A percentile compares a stretch with the other conserved stretches of the same genome.
Conservation (phyloP, 2,113 vertebrate genomes). For the Oncorhynchus masou region DNA sequence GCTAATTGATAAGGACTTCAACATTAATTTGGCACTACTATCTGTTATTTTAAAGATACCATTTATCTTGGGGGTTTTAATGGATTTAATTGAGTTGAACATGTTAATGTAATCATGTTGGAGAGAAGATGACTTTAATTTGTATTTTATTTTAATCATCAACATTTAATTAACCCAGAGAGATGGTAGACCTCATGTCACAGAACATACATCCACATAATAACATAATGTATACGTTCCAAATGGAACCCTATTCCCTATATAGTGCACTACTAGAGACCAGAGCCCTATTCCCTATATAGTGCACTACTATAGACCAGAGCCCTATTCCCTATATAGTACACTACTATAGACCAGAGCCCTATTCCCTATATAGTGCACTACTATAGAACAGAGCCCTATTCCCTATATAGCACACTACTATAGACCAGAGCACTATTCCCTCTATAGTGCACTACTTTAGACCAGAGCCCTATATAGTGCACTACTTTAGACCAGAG, state of each 20-base stretch:
- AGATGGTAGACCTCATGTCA: constrained; percentile 14
- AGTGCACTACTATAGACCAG: no score
- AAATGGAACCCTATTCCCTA: no score
- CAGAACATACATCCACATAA: background rate
- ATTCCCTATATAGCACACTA: no score
- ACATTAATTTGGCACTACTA: constrained; percentile 64
- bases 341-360: no score
- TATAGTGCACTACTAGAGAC: background rate
- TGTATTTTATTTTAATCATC: constrained; percentile 49
- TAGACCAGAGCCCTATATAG: no score
- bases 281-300: no score
- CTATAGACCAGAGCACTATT: no score
- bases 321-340: no score
- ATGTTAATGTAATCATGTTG: constrained; percentile 64
- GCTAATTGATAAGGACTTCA: constrained; percentile 75
- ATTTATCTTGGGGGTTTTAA: constrained; percentile 64
- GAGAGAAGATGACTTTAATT: constrained; percentile 20
- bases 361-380: no score
- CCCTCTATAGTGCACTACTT: no score
- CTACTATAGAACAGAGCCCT: background rate
- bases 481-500: no score
- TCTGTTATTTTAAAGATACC: constrained; percentile 65
- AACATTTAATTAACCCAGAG: constrained; percentile 68
- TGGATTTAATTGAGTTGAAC: constrained; percentile 60
- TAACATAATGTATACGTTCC: no score